Base-by-base conservation (phyloP, 2,888 invertebrate species). In the Drosophila nigritarsus region DNA sequence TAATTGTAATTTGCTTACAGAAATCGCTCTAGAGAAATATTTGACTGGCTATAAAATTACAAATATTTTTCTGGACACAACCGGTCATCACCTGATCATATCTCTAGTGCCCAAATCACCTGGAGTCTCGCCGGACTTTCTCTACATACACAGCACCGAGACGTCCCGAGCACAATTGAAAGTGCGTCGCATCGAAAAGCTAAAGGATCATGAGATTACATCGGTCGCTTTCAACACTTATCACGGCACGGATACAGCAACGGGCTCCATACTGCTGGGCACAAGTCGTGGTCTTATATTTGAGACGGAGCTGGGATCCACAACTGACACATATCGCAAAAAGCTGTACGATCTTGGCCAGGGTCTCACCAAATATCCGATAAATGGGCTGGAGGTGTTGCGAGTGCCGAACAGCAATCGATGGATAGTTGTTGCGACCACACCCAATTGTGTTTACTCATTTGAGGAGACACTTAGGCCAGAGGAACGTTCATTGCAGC, bases 341-440 rank as follows among this genome's bases (percentile, higher is more conserved):
- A 97, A 97, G 95, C 96, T 98, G 49, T 98, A 97, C 91, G 98
- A 98, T 93, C 95, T 98, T 79, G 97, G 97, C 0, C 95, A 96
- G 92, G 96, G 96, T 0, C 94, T 95, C 32, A 94, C 95, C 53
- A 92, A 91, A 48, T 96, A 95, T 68, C 96, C 97, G 0, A 97
- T 99, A 73, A 98, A 97, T n/a, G 98, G 97, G 0, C 94, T 99
- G 62, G 96, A 97, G 91, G 97, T 97, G 92, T 96, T 97, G 91
- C 95, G 95, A 90, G 94, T 97, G 67, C 95, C 96, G 15, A 94
- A 94, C 58, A 94, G 95, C 0, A 96, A 95, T 73, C 96, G 95
- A 89, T 98, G 96, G 92, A 95, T 97, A 63, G 95, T 99, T 42
- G 95, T 98, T 77, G 97, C 96, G 4, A 96, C 98, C 1, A 98